phyloP scores from a whole-genome alignment of 2,888 invertebrate species.

The Harmothoe impar region DNA sequence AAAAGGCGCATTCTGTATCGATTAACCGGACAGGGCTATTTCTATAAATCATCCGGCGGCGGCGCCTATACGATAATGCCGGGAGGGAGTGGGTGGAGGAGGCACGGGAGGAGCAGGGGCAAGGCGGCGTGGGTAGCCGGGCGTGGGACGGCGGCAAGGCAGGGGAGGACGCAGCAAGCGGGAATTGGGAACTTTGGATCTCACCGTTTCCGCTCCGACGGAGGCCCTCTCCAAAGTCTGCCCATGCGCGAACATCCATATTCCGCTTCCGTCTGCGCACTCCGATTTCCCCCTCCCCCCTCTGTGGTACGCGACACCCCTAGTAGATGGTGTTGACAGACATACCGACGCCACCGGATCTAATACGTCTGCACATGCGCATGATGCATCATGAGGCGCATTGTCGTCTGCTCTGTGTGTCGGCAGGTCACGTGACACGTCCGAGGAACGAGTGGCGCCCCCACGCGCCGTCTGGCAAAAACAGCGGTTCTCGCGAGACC shows the following conservation, averaged over 20 bases:
- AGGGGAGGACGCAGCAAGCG: neutral
- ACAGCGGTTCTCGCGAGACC: neutral
- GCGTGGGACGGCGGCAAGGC: neutral
- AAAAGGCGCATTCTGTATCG: slow-evolving; percentile 56
- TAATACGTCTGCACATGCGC: slow-evolving; percentile 18
- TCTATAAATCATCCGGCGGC: slow-evolving; percentile 49
- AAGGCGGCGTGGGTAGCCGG: too few relatives aligned
- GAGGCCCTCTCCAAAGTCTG: neutral
- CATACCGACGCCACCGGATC: neutral
- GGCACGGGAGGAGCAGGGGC: neutral
- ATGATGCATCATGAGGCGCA: neutral
- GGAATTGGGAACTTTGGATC: neutral
- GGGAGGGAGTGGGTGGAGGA: neutral
- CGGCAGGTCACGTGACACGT: neutral
- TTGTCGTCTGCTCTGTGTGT: neutral
- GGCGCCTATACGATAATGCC: slow-evolving; percentile 38
- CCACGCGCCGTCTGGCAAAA: neutral
- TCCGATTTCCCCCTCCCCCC: neutral
- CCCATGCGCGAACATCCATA: slow-evolving; percentile 46
- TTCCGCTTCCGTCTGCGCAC: slow-evolving; percentile 12
- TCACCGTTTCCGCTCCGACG: neutral
- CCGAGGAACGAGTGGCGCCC: slow-evolving; percentile 11
- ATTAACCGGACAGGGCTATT: slow-evolving; percentile 53
- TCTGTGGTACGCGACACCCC: neutral
- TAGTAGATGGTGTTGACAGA: slow-evolving; percentile 6